A percentile compares a stretch with the other conserved stretches of the same genome.
Conservation (phyloP, 2,888 invertebrate genomes). For the Amblyjoppa fuscipennis region DNA sequence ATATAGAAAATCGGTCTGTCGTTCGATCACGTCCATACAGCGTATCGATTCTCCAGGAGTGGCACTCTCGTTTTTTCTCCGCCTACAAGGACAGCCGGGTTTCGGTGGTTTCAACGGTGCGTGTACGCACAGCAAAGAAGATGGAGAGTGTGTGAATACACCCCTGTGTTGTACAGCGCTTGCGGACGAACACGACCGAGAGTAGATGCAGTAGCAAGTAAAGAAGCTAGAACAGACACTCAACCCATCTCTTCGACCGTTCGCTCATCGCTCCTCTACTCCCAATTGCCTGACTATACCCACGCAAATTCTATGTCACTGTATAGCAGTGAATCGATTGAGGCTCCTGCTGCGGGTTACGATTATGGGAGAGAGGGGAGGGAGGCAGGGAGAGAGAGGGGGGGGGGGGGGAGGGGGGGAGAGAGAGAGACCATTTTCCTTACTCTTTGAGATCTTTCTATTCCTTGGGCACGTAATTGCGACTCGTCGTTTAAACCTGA, state of each 20-base stretch:
- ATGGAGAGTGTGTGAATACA: neutral
- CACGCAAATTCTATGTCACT: constrained; percentile 64
- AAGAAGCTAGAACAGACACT: constrained; percentile 36
- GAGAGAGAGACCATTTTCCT: neutral
- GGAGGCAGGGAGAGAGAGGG: too few species aligned
- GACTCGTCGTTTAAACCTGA: constrained; percentile 29
- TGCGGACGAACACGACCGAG: constrained; percentile 24
- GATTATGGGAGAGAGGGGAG: constrained; percentile 12
- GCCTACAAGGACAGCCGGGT: constrained; percentile 4
- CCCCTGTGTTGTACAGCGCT: neutral
- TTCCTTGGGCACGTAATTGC: constrained; percentile 59
- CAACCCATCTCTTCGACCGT: constrained; percentile 10
- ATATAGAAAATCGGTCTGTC: constrained; percentile 56
- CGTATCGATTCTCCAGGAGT: constrained; percentile 58
- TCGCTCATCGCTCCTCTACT: constrained; percentile 1
- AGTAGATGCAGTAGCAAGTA: constrained; percentile 9
- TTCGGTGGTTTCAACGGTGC: constrained; percentile 20
- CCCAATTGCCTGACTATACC: constrained; percentile 60
- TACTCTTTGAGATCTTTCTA: constrained; percentile 53
- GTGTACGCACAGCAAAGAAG: constrained; percentile 21
- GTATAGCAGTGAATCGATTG: constrained; percentile 42
- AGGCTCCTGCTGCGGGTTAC: constrained; percentile 49
- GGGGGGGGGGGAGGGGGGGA: too few species aligned
- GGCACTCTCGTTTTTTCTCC: constrained; percentile 9
- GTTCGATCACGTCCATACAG: constrained; percentile 46